A percentile compares a stretch with the other conserved stretches of the same genome.
These are phyloP conservation scores for Saturnia pavonia DNA, from an alignment of 2,888 invertebrate species.

Conservation along the genomic window DNA sequence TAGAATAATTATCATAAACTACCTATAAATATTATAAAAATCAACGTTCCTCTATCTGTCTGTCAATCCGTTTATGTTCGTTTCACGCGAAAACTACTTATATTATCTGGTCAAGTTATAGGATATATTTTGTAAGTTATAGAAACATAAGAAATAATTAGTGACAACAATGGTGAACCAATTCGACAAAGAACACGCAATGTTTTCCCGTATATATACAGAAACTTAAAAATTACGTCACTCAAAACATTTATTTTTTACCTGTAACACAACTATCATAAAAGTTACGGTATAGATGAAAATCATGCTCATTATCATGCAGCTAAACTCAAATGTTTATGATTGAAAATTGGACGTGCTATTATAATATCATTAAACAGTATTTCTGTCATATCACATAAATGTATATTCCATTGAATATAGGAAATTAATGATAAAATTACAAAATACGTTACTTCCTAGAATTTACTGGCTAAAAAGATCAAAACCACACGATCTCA, in stretches of 20 bases:
- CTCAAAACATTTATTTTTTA: not conserved
- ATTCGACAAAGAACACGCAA: too few relatives aligned
- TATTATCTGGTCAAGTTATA: too few relatives aligned
- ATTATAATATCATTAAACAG: conserved; percentile 58
- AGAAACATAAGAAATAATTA: too few relatives aligned
- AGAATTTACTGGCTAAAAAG: not conserved
- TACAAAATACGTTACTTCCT: not conserved
- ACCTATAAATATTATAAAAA: too few relatives aligned
- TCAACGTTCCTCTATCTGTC: too few relatives aligned
- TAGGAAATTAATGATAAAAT: conserved; percentile 1
- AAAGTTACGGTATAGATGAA: not conserved
- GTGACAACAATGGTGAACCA: too few relatives aligned
- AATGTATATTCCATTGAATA: not conserved
- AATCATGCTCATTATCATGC: not conserved
- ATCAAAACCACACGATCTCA: not conserved
- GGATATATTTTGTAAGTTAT: too few relatives aligned
- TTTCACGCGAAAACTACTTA: too few relatives aligned
- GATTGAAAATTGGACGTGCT: conserved; percentile 21
- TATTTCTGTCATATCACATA: conserved; percentile 18
- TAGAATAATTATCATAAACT: too few relatives aligned
- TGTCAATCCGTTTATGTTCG: too few relatives aligned
- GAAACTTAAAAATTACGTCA: not conserved
- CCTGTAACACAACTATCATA: not conserved
- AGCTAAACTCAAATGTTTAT: not conserved
- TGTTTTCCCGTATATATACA: too few relatives aligned